Conservation (phyloP, 2,797 vertebrate genomes). For the Aplochiton taeniatus region DNA sequence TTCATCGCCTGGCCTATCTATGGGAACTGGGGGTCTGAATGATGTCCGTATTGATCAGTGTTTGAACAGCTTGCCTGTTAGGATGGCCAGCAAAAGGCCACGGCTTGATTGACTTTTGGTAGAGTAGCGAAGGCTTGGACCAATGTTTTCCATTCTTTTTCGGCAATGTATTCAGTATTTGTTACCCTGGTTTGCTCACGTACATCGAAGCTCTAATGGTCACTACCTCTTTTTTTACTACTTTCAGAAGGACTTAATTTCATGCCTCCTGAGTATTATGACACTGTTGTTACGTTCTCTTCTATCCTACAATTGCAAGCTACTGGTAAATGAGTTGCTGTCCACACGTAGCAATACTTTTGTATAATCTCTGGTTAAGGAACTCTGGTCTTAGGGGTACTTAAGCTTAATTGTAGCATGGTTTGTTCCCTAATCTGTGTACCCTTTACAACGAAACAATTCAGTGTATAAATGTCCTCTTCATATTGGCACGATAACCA, state of each 20-base stretch:
- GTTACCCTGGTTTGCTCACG: no score
- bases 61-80: constrained; percentile 56
- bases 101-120: constrained; percentile 16
- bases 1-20: constrained; percentile 32
- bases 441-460: no score
- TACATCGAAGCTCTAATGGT: no score
- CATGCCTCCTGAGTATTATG: not conserved
- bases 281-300: not conserved
- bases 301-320: not conserved
- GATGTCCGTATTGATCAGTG: constrained; percentile 47
- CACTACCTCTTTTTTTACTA: constrained; percentile 3
- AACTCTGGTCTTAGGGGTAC: no score
- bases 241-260: not conserved
- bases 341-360: constrained; percentile 1
- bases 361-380: not conserved
- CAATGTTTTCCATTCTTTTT: no score
- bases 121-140: no score
- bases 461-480: not conserved
- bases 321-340: not conserved
- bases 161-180: no score
- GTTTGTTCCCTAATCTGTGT: no score
- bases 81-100: constrained; percentile 29
- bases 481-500: constrained; percentile 13
- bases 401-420: no score
- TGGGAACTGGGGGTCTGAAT: constrained; percentile 36